phyloP scores from a whole-genome alignment of 2,888 invertebrate species.

The Drosophila birchii region DNA sequence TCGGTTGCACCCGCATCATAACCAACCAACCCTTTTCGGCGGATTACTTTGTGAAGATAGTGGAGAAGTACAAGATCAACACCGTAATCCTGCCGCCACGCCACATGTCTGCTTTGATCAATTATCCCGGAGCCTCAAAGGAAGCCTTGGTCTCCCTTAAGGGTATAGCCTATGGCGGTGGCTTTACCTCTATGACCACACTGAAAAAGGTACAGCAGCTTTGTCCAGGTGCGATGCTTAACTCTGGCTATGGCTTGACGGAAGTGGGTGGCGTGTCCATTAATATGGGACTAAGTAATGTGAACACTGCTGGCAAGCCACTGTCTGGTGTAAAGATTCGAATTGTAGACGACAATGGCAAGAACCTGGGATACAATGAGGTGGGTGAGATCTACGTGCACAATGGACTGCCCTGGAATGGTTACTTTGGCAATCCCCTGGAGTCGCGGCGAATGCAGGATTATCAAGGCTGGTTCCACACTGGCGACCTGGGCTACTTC shows the following conservation, averaged over 20 bases:
- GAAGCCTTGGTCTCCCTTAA: slow-evolving; percentile 59
- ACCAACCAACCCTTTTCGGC: slow-evolving; percentile 65
- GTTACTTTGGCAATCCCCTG: slow-evolving; percentile 76
- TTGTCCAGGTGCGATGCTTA: slow-evolving; percentile 59
- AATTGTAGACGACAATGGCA: slow-evolving; percentile 72
- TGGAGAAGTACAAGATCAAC: slow-evolving; percentile 70
- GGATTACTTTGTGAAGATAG: slow-evolving; percentile 62
- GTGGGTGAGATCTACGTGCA: slow-evolving; percentile 78
- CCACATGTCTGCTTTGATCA: slow-evolving; percentile 59
- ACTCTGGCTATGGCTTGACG: slow-evolving; percentile 71
- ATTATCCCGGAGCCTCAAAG: slow-evolving; percentile 52
- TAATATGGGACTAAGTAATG: slow-evolving; percentile 53
- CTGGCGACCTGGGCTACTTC: slow-evolving; percentile 83
- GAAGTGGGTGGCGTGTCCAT: slow-evolving; percentile 64
- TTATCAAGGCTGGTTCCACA: slow-evolving; percentile 76
- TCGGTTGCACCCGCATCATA: slow-evolving; percentile 69
- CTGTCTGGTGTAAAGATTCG: slow-evolving; percentile 60
- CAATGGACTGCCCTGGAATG: slow-evolving; percentile 65
- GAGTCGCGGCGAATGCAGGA: slow-evolving; percentile 71
- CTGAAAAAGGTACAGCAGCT: slow-evolving; percentile 57
- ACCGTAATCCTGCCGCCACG: slow-evolving; percentile 59
- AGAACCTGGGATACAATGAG: slow-evolving; percentile 60
- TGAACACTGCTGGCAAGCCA: slow-evolving; percentile 63
- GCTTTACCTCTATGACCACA: slow-evolving; percentile 53
- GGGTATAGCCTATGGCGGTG: slow-evolving; percentile 64